phyloP scores from a whole-genome alignment of 1,140 invertebrate genomes.

The Bacillus rossius region DNA sequence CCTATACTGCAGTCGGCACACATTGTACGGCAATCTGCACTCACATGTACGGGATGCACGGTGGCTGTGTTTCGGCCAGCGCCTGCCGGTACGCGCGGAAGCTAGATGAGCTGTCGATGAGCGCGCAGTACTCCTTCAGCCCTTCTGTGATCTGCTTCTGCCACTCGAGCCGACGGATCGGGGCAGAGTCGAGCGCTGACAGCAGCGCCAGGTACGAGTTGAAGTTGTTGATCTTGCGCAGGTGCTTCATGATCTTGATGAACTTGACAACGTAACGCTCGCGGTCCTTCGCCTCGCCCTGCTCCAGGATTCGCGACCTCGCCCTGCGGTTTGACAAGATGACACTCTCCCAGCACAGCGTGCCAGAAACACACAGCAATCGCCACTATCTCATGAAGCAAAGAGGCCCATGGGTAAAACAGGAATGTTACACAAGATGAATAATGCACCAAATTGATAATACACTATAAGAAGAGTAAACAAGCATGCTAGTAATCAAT shows the following conservation, averaged over 20 bases:
- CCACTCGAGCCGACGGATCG: slow-evolving; percentile 92
- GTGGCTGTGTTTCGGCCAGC: slow-evolving; percentile 88
- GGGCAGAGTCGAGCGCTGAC: slow-evolving; percentile 94
- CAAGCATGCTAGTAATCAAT: too few species aligned
- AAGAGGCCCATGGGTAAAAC: too few species aligned
- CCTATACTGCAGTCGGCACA: too few species aligned
- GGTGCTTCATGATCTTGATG: slow-evolving; percentile 97
- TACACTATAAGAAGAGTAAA: too few species aligned
- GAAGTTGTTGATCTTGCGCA: slow-evolving; percentile 97
- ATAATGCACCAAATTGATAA: too few species aligned
- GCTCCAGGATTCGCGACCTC: slow-evolving; percentile 68
- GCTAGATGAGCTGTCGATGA: slow-evolving; percentile 94
- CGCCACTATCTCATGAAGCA: too few species aligned
- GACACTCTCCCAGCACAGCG: neutral
- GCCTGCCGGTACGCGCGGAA: slow-evolving; percentile 94
- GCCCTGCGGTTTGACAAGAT: slow-evolving; percentile 50
- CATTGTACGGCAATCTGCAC: slow-evolving; percentile 35
- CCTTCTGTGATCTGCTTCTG: slow-evolving; percentile 89
- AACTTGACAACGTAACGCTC: slow-evolving; percentile 96
- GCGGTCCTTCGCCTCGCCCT: slow-evolving; percentile 85
- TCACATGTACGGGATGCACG: slow-evolving; percentile 98
- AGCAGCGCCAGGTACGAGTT: slow-evolving; percentile 96
- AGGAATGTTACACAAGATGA: too few species aligned
- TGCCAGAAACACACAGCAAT: neutral
- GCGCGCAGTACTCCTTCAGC: slow-evolving; percentile 86